Percentiles rank a stretch among this genome's conserved stretches.
phyloP scores from a whole-genome alignment of 2,113 vertebrate species.

The Monarcha castaneiventris region DNA sequence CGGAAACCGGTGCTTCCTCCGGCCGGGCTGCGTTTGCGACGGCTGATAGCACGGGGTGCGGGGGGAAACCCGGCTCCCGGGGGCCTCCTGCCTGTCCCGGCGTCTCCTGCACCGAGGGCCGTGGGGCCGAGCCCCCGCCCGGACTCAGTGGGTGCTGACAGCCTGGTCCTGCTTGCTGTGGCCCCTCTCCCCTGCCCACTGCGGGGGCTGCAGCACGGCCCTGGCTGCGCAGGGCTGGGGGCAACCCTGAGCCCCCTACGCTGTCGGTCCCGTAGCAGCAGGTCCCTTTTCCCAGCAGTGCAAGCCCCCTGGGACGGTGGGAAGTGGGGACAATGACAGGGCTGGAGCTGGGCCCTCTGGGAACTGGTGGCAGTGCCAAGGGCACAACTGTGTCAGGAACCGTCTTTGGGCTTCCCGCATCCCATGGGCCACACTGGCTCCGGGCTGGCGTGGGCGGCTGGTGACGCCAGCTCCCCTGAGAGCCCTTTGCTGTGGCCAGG shows the following conservation, averaged over 20 bases:
- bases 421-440: background rate
- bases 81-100: background rate
- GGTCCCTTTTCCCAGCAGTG: background rate
- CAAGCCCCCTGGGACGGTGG: fast-evolving
- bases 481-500: background rate
- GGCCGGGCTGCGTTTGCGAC: background rate
- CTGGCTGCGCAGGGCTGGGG: background rate
- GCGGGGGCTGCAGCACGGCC: background rate
- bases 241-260: fast-evolving
- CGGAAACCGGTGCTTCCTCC: conserved; percentile 47
- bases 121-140: fast-evolving
- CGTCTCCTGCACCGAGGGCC: background rate
- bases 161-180: fast-evolving
- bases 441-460: background rate
- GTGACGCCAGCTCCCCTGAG: background rate
- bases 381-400: background rate
- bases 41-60: background rate
- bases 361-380: background rate
- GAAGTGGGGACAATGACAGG: background rate
- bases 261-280: fast-evolving
- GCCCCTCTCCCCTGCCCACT: background rate
- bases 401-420: background rate
- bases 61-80: background rate
- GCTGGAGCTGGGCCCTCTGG: background rate
- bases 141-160: fast-evolving